Evolutionary conservation across 1,140 invertebrate genomes (phyloP).

Genomic region (Scaptomyza hsui): DNA sequence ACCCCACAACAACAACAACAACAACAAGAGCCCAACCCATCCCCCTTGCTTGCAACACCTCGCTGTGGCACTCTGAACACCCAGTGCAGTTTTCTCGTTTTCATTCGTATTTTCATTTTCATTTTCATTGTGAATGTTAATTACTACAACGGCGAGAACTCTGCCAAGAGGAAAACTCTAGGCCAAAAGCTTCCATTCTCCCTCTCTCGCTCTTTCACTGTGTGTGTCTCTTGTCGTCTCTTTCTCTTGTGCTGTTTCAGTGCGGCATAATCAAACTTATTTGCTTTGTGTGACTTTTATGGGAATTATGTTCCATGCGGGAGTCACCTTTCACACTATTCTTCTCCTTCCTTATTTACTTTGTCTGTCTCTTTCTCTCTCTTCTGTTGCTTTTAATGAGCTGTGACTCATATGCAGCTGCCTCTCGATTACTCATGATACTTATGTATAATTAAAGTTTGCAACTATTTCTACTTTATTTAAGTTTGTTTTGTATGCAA

Average conservation of each 20-base stretch:
- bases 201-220: background rate
- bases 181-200: background rate
- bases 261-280: conserved; percentile 69
- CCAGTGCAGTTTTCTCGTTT: conserved; percentile 68
- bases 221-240: background rate
- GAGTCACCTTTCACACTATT: background rate
- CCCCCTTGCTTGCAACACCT: background rate
- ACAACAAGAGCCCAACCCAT: background rate
- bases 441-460: no score
- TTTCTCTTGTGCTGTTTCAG: background rate
- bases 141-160: conserved; percentile 54
- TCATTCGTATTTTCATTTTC: conserved; percentile 62
- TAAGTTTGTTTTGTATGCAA: no score
- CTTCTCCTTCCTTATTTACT: background rate
- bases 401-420: conserved; percentile 31
- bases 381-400: conserved; percentile 13
- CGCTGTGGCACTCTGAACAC: background rate
- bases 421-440: background rate
- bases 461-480: no score
- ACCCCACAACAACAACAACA: conserved; percentile 19
- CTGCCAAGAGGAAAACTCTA: background rate
- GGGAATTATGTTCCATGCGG: conserved; percentile 58
- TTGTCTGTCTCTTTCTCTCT: background rate
- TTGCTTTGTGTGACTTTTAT: conserved; percentile 78
- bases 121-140: conserved; percentile 60